Evolutionary conservation across 2,888 invertebrate genomes (phyloP), one percentile per base, ranked within the genome.

Genomic region (Brachylomia viminalis): DNA sequence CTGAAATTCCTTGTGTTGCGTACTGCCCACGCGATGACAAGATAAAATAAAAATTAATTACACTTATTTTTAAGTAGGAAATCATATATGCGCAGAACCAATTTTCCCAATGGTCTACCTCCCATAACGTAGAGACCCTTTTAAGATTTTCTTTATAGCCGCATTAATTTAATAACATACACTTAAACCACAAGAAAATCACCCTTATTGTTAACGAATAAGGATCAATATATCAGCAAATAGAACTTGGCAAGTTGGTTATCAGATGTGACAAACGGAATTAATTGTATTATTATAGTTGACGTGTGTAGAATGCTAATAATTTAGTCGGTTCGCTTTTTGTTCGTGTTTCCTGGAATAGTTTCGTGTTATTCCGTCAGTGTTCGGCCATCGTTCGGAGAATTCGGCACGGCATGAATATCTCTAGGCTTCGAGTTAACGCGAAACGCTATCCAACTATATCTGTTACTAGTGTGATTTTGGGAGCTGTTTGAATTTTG

Each of bases 241-340:
- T 71, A 75, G 77, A 89, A 81, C 52, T 66, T 86, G 64, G 81
- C 77, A 49, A 64, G 78, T 87, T 82, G 90, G 78, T 83, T 86
- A 93, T 88, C 89, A 85, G 88, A 89, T 88, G 86, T 88, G 89
- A 83, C 89, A 87, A 90, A 93, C 93, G 85, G 95, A 95, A 95
- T 96, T 95, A 95, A 96, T 96, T 95, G 94, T 95, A 95, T 95
- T 95, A 95, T 95, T 95, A 96, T 92, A 91, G 92, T 75, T 84
- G 77, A 90, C 92, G 93, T 86, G 93, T 62, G 70, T 83, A 81
- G 95, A 95, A 95, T 95, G 85, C 80, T 89, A 92, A 95, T 90
- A 80, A 81, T 67, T 77, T 61, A 72, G 92, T 92, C 92, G 93
- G 92, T 91, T 80, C 66, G 86, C 87, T 90, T 92, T 93, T 92